Conservation (phyloP, 2,113 vertebrate species). For the Archocentrus centrarchus region DNA sequence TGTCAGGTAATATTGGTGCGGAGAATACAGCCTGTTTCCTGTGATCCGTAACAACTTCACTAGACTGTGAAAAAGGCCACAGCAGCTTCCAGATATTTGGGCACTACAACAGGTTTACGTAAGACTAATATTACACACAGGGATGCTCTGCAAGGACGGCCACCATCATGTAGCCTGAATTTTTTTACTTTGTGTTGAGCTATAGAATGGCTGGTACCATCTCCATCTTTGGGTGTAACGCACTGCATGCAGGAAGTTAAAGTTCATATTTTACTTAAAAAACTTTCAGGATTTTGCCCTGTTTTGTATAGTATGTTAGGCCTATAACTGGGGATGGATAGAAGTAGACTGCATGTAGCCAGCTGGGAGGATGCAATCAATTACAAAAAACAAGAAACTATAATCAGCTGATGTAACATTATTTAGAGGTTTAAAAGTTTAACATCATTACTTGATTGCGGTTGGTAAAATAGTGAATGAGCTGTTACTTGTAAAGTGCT, state of each 20-base stretch:
- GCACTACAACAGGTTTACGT: background rate
- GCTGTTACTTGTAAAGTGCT: too few relatives aligned
- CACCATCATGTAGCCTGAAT: too few relatives aligned
- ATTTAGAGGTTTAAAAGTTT: background rate
- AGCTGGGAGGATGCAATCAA: background rate
- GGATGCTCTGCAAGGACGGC: background rate
- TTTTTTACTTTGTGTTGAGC: background rate
- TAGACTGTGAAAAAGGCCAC: background rate
- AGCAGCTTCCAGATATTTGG: background rate
- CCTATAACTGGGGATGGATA: background rate
- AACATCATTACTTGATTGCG: background rate
- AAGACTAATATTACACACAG: background rate
- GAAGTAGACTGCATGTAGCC: background rate
- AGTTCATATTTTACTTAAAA: background rate
- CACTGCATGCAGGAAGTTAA: background rate
- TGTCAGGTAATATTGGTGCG: background rate
- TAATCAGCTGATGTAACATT: background rate
- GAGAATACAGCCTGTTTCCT: background rate
- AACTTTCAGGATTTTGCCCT: background rate
- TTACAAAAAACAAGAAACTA: background rate
- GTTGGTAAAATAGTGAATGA: background rate
- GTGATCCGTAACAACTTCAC: background rate
- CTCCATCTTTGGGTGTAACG: background rate
- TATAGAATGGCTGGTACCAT: background rate
- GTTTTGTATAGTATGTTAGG: background rate